Percentiles rank a stretch among this genome's conserved stretches.
phyloP scores from a whole-genome alignment of 2,113 vertebrate genomes.

The Crocuta crocuta region DNA sequence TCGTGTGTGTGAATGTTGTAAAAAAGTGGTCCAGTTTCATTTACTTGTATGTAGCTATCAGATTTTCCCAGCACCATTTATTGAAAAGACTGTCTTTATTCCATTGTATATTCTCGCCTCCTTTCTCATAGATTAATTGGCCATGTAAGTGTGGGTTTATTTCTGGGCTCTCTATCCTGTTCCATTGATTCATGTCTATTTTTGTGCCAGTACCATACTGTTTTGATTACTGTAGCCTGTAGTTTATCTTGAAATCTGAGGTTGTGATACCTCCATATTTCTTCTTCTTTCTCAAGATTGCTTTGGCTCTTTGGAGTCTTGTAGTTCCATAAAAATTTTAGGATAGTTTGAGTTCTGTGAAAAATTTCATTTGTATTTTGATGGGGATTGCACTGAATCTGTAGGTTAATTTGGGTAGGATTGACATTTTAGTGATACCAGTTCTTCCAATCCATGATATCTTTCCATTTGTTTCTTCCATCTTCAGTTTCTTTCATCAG shows the following conservation, averaged over 20 bases:
- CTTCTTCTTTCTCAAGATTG: background rate
- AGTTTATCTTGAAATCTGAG: background rate
- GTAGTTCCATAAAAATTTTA: background rate
- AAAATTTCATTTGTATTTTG: background rate
- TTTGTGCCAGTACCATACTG: background rate
- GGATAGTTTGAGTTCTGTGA: background rate
- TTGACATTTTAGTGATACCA: background rate
- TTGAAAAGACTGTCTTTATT: background rate
- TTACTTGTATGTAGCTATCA: background rate
- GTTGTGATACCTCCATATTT: background rate
- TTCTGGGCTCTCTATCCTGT: background rate
- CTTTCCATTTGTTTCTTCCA: background rate
- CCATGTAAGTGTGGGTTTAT: background rate
- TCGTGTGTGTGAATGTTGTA: background rate
- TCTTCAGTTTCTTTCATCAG: background rate
- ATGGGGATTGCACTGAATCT: background rate
- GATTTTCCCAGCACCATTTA: background rate
- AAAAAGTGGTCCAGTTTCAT: background rate
- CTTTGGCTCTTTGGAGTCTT: background rate
- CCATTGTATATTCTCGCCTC: background rate
- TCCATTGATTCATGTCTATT: background rate
- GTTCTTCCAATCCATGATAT: background rate
- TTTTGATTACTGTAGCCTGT: background rate
- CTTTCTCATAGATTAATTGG: background rate
- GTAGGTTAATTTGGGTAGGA: background rate